These are phyloP conservation scores for Steatocranus sp. DNA, from an alignment of 2,797 vertebrate genomes.

Conservation along the genomic window DNA sequence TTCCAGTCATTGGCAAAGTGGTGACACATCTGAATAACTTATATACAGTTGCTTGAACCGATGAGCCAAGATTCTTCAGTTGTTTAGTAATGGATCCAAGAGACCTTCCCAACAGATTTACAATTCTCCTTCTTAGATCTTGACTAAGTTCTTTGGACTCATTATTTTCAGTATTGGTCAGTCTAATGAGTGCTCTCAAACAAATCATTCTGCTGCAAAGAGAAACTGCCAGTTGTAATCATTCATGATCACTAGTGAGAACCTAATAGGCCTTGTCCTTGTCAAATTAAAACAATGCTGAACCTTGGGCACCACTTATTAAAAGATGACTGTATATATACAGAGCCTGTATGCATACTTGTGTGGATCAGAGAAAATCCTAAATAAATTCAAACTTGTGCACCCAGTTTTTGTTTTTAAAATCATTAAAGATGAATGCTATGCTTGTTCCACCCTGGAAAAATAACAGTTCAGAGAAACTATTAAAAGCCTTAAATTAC, in stretches of 20 bases:
- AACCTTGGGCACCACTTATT: background rate
- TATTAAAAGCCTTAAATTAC: fast-evolving
- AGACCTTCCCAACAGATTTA: too few species aligned
- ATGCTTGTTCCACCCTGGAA: background rate
- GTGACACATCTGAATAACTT: background rate
- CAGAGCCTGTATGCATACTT: background rate
- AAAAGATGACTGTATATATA: background rate
- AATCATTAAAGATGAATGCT: background rate
- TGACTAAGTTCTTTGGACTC: too few species aligned
- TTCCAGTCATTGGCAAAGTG: background rate
- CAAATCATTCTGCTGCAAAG: too few species aligned
- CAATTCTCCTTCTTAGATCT: too few species aligned
- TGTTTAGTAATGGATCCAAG: too few species aligned
- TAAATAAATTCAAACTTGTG: background rate
- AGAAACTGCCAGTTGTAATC: too few species aligned
- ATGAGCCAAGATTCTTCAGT: too few species aligned
- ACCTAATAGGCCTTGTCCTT: background rate
- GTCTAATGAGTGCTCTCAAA: too few species aligned
- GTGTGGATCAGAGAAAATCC: background rate
- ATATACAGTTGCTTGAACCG: too few species aligned
- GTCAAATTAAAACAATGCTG: background rate
- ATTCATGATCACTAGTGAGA: too few species aligned
- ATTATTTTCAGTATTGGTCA: too few species aligned
- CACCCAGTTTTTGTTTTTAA: background rate
- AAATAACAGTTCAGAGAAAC: background rate